Evolutionary conservation across 2,113 vertebrate species (phyloP).

Genomic region (Phalacrocorax aristotelis): DNA sequence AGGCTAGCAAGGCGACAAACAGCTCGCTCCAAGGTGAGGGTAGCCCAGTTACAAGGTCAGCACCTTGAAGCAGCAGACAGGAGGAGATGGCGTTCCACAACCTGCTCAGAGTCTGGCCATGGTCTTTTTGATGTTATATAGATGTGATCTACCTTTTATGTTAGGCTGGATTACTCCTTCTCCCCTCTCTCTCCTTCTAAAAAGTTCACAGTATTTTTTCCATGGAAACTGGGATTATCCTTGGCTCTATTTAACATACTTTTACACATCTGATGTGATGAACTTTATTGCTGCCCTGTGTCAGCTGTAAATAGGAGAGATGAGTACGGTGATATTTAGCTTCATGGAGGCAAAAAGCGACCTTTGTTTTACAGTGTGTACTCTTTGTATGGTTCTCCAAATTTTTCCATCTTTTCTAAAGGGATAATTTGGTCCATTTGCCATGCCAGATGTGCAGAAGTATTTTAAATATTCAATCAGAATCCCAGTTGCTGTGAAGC

Average conservation of each 20-base stretch:
- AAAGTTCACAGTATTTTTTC: background rate
- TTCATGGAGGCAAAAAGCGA: background rate
- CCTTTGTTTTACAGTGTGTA: background rate
- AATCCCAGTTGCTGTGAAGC: constrained; percentile 42
- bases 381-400: background rate
- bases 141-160: background rate
- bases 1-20: background rate
- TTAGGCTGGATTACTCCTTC: background rate
- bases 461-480: constrained; percentile 63
- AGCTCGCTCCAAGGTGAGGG: background rate
- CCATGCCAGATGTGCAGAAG: constrained; percentile 63
- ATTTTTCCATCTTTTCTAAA: constrained; percentile 24
- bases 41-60: background rate
- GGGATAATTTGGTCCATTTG: constrained; percentile 46
- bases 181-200: background rate
- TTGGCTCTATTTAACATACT: background rate
- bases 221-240: background rate
- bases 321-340: background rate
- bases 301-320: constrained; percentile 23
- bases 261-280: background rate
- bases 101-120: background rate
- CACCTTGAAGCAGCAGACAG: background rate
- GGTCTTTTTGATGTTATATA: background rate
- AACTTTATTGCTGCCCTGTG: background rate
- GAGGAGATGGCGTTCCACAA: background rate